phyloP scores from a whole-genome alignment of 2,113 vertebrate genomes.

The Beaufortia kweichowensis region DNA sequence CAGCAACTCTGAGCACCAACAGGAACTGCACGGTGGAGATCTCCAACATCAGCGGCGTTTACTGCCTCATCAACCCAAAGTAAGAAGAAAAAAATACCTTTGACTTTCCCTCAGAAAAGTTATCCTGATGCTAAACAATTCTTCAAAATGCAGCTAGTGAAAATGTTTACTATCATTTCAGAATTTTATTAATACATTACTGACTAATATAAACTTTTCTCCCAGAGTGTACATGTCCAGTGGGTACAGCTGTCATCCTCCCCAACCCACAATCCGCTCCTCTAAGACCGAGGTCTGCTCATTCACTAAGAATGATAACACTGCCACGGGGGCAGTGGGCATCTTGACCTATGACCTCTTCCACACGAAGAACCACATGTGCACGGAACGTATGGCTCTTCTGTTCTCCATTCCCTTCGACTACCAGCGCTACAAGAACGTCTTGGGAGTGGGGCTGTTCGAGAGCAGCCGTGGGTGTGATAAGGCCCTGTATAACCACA shows the following conservation, averaged over 20 bases:
- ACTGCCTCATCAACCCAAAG: constrained; percentile 74
- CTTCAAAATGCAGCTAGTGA: neutral
- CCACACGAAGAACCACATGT: constrained; percentile 59
- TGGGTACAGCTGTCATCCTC: constrained; percentile 67
- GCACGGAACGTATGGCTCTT: constrained; percentile 63
- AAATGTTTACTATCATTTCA: neutral
- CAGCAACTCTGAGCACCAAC: constrained; percentile 70
- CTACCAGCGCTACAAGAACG: constrained; percentile 67
- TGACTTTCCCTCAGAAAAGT: neutral
- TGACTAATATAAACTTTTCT: neutral
- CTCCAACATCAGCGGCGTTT: constrained; percentile 60
- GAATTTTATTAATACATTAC: neutral
- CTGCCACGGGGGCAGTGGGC: constrained; percentile 64
- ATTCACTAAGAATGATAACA: constrained; percentile 71
- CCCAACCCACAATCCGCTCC: constrained; percentile 65
- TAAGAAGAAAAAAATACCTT: constrained; percentile 52
- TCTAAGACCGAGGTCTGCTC: constrained; percentile 66
- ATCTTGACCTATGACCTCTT: constrained; percentile 73
- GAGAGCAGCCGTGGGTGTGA: constrained; percentile 59
- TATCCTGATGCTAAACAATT: neutral
- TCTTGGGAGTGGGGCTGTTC: constrained; percentile 64
- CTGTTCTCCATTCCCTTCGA: constrained; percentile 75
- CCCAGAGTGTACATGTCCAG: constrained; percentile 70
- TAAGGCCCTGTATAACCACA: constrained; percentile 63
- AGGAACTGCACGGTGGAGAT: constrained; percentile 74